Percentiles rank a stretch among this genome's conserved stretches.
Evolutionary conservation across 2,113 vertebrate genomes (phyloP).

Genomic region (Eira barbara): DNA sequence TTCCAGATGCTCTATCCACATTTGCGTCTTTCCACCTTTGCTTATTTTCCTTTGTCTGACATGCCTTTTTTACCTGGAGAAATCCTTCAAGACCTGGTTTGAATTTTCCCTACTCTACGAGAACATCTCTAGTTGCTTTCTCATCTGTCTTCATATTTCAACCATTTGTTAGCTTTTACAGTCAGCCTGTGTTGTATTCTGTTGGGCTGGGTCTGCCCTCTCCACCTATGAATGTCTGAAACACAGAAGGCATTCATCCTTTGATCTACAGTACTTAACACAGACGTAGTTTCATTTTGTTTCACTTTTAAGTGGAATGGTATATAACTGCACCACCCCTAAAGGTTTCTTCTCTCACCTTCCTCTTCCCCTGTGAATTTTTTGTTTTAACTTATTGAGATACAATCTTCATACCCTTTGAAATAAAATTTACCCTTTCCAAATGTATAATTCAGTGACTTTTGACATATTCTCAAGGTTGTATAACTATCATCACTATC

Average conservation of each 20-base stretch:
- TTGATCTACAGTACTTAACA: neutral
- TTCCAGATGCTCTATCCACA: neutral
- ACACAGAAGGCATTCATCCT: neutral
- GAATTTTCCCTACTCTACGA: neutral
- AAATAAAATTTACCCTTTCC: neutral
- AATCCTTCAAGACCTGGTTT: neutral
- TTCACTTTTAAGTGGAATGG: neutral
- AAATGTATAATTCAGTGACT: neutral
- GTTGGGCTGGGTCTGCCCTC: neutral
- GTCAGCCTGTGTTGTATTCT: neutral
- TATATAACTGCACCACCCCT: neutral
- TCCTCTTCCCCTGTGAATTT: neutral
- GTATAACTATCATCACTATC: neutral
- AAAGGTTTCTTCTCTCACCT: neutral
- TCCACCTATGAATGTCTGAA: neutral
- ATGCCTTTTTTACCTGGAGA: neutral
- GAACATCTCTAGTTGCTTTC: neutral
- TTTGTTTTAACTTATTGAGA: neutral
- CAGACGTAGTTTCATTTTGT: neutral
- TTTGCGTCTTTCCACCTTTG: neutral
- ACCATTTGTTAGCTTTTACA: neutral
- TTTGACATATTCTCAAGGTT: neutral
- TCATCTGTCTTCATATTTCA: neutral
- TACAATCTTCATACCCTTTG: neutral
- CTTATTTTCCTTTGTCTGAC: neutral